A percentile compares a stretch with the other conserved stretches of the same genome.
These are phyloP conservation scores for Smutsia temminckii DNA, from an alignment of 2,797 vertebrate species.

Conservation along the genomic window DNA sequence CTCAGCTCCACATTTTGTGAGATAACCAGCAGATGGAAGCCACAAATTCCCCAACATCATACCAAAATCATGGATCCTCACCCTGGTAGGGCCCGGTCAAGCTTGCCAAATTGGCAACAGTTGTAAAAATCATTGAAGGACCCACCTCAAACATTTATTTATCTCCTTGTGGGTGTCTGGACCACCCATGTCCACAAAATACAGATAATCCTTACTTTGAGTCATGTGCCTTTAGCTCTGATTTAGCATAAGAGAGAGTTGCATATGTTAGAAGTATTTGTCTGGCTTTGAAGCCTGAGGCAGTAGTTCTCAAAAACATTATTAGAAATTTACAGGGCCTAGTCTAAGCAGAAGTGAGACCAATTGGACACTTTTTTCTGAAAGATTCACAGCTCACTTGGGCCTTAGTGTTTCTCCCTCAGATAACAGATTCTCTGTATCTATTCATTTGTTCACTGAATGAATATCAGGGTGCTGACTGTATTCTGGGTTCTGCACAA, in stretches of 20 bases:
- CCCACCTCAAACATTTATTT: constrained; percentile 81
- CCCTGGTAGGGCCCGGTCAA: constrained; percentile 72
- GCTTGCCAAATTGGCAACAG: constrained; percentile 79
- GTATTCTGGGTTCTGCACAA: background rate
- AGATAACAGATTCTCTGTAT: background rate
- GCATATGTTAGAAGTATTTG: constrained; percentile 46
- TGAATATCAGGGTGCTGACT: background rate
- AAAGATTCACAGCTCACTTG: background rate
- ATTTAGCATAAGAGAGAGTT: constrained; percentile 58
- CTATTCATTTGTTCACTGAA: constrained; percentile 9
- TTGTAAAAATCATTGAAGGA: constrained; percentile 78
- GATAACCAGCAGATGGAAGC: constrained; percentile 83
- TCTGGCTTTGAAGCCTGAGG: constrained; percentile 53
- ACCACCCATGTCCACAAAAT: constrained; percentile 77
- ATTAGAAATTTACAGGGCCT: constrained; percentile 18
- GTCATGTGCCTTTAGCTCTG: constrained; percentile 59
- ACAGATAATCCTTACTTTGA: constrained; percentile 63
- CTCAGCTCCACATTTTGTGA: constrained; percentile 82
- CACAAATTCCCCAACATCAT: constrained; percentile 82
- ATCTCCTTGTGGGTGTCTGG: constrained; percentile 78
- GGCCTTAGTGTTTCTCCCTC: background rate
- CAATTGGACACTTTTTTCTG: background rate
- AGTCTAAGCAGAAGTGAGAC: constrained; percentile 18
- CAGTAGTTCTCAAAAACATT: constrained; percentile 30
- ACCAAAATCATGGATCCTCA: constrained; percentile 81